Conservation (phyloP, 2,113 vertebrate species). For the Pao palembangensis region DNA sequence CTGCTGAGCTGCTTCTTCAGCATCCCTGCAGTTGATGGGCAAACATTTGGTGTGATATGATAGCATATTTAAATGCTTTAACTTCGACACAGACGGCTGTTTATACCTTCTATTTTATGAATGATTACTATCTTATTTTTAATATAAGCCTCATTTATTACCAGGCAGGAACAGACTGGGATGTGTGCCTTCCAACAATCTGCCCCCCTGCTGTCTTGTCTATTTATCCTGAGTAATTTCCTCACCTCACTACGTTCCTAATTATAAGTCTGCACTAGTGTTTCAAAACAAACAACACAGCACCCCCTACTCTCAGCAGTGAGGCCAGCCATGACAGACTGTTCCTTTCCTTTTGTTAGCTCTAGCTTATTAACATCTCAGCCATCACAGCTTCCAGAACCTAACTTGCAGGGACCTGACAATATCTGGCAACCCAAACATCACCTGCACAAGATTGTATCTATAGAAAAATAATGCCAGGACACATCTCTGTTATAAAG, state of each 20-base stretch:
- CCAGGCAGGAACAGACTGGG: constrained; percentile 46
- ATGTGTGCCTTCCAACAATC: constrained; percentile 54
- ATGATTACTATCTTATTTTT: constrained; percentile 41
- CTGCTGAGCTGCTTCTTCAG: too few species aligned
- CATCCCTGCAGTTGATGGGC: too few species aligned
- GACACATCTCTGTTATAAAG: too few species aligned
- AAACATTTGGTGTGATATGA: too few species aligned
- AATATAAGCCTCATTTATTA: constrained; percentile 39
- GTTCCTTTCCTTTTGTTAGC: constrained; percentile 63
- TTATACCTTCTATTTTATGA: background rate
- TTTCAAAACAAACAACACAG: constrained; percentile 70
- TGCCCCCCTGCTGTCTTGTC: constrained; percentile 62
- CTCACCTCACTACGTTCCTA: constrained; percentile 74
- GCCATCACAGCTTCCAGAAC: constrained; percentile 56
- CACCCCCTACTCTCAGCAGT: constrained; percentile 50
- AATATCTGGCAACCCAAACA: too few species aligned
- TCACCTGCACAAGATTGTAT: too few species aligned
- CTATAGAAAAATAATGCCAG: too few species aligned
- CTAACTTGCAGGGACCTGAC: too few species aligned
- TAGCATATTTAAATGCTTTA: too few species aligned
- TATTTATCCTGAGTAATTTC: constrained; percentile 68
- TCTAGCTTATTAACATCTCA: constrained; percentile 65
- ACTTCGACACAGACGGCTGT: too few species aligned
- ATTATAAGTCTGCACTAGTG: constrained; percentile 65
- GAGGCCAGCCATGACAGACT: constrained; percentile 65